phyloP scores from a whole-genome alignment of 1,140 invertebrate species.

The Drosophila tropicalis region DNA sequence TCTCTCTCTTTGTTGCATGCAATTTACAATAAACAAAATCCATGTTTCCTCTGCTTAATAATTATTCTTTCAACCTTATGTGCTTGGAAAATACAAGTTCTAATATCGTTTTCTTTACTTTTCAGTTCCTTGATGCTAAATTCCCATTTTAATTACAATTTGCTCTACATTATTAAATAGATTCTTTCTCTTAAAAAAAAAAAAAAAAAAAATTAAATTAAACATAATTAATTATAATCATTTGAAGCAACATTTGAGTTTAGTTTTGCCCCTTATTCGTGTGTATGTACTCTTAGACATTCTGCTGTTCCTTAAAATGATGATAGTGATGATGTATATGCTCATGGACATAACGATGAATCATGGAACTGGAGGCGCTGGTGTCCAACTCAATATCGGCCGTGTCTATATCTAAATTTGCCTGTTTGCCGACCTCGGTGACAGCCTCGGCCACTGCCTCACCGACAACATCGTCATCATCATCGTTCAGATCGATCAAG shows the following conservation, averaged over 20 bases:
- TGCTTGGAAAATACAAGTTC: neutral
- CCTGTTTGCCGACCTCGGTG: slow-evolving; percentile 47
- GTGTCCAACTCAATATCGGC: slow-evolving; percentile 83
- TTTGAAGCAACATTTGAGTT: neutral
- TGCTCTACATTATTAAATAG: slow-evolving; percentile 60
- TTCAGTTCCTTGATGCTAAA: slow-evolving; percentile 38
- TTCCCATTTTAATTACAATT: slow-evolving; percentile 60
- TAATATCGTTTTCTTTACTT: slow-evolving; percentile 43
- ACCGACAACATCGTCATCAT: slow-evolving; percentile 68
- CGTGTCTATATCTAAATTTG: slow-evolving; percentile 38
- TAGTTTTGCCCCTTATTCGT: slow-evolving; percentile 6
- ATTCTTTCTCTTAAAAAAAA: neutral
- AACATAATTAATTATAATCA: slow-evolving; percentile 50
- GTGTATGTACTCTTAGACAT: slow-evolving; percentile 45
- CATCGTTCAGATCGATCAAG: slow-evolving; percentile 68
- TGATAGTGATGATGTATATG: slow-evolving; percentile 94
- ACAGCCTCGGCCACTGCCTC: slow-evolving; percentile 68
- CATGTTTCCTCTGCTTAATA: too few relatives aligned
- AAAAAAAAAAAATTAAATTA: slow-evolving; percentile 57
- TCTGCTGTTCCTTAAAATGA: slow-evolving; percentile 85
- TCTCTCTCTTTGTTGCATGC: too few relatives aligned
- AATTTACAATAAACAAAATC: neutral
- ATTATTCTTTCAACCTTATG: too few relatives aligned
- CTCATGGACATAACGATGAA: slow-evolving; percentile 88
- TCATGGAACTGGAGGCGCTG: slow-evolving; percentile 77